phyloP scores from a whole-genome alignment of 2,797 vertebrate species.

The Cynopterus sphinx region DNA sequence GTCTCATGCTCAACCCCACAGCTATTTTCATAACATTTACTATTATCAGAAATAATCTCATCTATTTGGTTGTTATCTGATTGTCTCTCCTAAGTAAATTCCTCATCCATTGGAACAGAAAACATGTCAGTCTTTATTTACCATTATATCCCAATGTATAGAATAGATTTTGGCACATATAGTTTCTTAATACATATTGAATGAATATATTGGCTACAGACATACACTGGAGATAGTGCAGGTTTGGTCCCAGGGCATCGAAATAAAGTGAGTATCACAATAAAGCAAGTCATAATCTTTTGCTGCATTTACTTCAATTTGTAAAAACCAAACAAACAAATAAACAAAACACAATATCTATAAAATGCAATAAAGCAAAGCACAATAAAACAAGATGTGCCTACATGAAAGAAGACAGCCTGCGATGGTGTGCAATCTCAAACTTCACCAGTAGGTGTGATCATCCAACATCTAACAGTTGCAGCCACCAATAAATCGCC shows the following conservation, averaged over 20 bases:
- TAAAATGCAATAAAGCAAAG: background rate
- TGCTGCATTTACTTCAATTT: background rate
- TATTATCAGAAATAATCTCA: background rate
- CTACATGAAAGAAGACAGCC: background rate
- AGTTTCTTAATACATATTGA: background rate
- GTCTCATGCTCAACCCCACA: background rate
- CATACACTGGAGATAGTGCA: background rate
- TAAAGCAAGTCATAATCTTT: background rate
- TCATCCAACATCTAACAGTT: background rate
- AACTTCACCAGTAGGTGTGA: background rate
- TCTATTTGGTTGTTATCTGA: background rate
- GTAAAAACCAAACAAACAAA: background rate
- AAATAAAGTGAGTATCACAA: background rate
- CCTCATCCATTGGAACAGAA: background rate
- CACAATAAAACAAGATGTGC: background rate
- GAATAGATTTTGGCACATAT: background rate
- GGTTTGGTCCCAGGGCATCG: background rate
- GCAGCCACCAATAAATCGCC: background rate
- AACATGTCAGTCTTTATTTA: background rate
- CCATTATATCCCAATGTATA: background rate
- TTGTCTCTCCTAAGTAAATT: background rate
- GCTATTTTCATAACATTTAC: background rate
- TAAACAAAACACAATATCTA: background rate
- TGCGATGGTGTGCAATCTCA: background rate
- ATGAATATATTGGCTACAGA: background rate